Percentiles rank a stretch among this genome's conserved stretches.
Conservation (phyloP, 23 tunicate species). For the Ascidia mentula region DNA sequence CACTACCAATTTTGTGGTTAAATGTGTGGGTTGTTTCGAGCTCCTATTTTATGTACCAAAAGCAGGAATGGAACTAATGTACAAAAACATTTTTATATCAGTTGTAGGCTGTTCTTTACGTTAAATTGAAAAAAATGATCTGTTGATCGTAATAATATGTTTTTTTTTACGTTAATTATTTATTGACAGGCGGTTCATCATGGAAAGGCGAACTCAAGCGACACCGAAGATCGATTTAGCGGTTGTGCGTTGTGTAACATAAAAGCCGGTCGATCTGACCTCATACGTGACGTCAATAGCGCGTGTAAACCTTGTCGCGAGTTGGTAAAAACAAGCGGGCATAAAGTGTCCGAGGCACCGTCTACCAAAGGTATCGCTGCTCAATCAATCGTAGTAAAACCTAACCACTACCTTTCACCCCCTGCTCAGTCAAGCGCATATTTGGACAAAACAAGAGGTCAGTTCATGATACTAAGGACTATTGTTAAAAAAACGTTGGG, state of each 20-base stretch:
- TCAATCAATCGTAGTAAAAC: background rate
- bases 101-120: no score
- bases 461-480: background rate
- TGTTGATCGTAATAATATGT: no score
- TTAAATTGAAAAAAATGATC: no score
- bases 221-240: slow-evolving; percentile 30
- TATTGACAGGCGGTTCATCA: slow-evolving; percentile 67
- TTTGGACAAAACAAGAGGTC: slow-evolving; percentile 72
- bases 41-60: no score
- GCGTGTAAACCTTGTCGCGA: slow-evolving; percentile 17
- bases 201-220: slow-evolving; percentile 23
- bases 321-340: background rate
- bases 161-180: no score
- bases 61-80: no score
- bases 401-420: background rate
- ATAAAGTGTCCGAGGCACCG: background rate
- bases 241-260: slow-evolving; percentile 75
- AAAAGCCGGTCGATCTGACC: slow-evolving; percentile 49
- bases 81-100: no score
- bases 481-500: no score
- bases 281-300: background rate
- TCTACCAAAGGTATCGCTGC: background rate
- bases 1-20: no score
- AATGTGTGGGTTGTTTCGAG: no score
- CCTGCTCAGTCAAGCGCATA: slow-evolving; percentile 31